Evolutionary conservation across 2,113 vertebrate species (phyloP), one percentile per base, ranked within the genome.

Genomic region (Phrynosoma platyrhinos): DNA sequence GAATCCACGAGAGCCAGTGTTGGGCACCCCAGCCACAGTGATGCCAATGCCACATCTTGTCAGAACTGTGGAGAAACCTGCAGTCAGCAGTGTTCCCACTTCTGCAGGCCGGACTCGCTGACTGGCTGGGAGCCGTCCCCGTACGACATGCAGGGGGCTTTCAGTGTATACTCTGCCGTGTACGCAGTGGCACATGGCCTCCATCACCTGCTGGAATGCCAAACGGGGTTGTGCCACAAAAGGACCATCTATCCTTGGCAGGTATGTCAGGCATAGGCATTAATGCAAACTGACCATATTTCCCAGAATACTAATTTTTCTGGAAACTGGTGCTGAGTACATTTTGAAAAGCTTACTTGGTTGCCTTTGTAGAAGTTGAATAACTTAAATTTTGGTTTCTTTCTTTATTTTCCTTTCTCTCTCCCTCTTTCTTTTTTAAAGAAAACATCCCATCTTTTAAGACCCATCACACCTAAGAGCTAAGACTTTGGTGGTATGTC

Each of bases 101-200:
- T 97, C 77, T 84, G 5, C 0, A 3, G 0, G 0, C 79, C 97
- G 2, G 1, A 6, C 0, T 74, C 52, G 0, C 0, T 79, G 6
- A 42, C 2, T 1, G 80, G 90, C 1, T 86, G 95, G 87, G 84
- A 88, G 9, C 81, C 74, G 0, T 53, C 92, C 79, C 10, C 58
- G 5, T 94, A 92, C 0, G 68, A 97, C 2, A 14, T 97, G 90
- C 94, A 95, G 74, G 86, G 91, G 0, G 91, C 95, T 30, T 98
- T 98, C 85, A 95, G 75, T 0, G 93, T 96, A 25, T 98, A 98
- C 87, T 90, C 90, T 0, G 97, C 98, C 0, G 95, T 98, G 13
- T 97, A 98, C 0, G 94, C 97, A 0, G 94, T 98, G n/a, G 98
- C 98, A 16, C 95, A 97, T 0, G 94, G 96, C 55, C 96, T 99